Evolutionary conservation across 2,888 invertebrate genomes (phyloP).

Genomic region (Meloe dianella): DNA sequence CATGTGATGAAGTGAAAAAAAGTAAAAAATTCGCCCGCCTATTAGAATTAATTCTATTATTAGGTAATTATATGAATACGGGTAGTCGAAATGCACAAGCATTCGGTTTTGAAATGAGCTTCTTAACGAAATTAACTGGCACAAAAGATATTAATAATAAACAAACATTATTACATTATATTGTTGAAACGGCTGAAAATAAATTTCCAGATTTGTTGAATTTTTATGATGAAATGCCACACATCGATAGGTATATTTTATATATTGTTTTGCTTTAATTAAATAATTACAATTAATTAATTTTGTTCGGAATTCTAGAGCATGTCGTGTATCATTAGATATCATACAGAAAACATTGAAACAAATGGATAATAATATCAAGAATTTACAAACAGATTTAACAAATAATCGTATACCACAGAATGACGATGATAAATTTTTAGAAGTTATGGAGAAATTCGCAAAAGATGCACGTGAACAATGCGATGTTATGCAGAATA

Average conservation of each 20-base stretch:
- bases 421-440: constrained; percentile 82
- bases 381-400: constrained; percentile 89
- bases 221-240: constrained; percentile 85
- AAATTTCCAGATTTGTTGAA: constrained; percentile 85
- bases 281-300: background rate
- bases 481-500: constrained; percentile 86
- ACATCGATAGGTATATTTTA: constrained; percentile 73
- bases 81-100: constrained; percentile 93
- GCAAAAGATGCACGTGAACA: constrained; percentile 83
- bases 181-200: constrained; percentile 85
- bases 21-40: constrained; percentile 91
- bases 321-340: constrained; percentile 85
- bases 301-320: constrained; percentile 63
- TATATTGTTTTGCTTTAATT: background rate
- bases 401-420: constrained; percentile 83
- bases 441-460: constrained; percentile 77
- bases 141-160: constrained; percentile 95
- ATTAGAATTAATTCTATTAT: constrained; percentile 83
- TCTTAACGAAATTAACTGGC: constrained; percentile 86
- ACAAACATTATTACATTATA: constrained; percentile 89
- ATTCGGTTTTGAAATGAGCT: constrained; percentile 96
- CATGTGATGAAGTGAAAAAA: constrained; percentile 90
- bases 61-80: constrained; percentile 97
- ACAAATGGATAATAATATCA: constrained; percentile 86
- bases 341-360: constrained; percentile 79